A percentile compares a stretch with the other conserved stretches of the same genome.
Evolutionary conservation across 2,888 invertebrate species (phyloP).

Genomic region (Cyclophora punctaria): DNA sequence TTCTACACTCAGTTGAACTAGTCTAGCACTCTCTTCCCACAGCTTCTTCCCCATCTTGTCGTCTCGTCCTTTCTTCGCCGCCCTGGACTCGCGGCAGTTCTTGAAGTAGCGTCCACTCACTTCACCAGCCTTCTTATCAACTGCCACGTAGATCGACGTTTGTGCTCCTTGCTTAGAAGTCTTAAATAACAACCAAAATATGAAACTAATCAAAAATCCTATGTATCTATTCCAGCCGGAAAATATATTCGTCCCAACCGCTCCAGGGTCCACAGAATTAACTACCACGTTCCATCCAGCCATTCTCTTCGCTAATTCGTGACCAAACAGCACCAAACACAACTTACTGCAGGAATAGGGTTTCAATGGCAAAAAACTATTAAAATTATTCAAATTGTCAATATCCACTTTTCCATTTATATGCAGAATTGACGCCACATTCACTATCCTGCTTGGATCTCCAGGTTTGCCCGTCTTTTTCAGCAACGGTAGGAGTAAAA

Average conservation of each 20-base stretch:
- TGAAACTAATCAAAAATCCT: slow-evolving; percentile 58
- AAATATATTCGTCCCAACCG: slow-evolving; percentile 85
- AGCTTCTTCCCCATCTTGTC: slow-evolving; percentile 79
- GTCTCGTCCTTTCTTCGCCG: slow-evolving; percentile 74
- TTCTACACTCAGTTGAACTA: slow-evolving; percentile 75
- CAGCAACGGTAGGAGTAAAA: slow-evolving; percentile 85
- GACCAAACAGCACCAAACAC: slow-evolving; percentile 80
- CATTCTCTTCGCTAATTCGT: slow-evolving; percentile 79
- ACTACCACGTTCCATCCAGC: slow-evolving; percentile 79
- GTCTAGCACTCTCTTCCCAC: slow-evolving; percentile 83
- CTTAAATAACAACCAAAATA: slow-evolving; percentile 76
- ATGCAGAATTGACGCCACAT: slow-evolving; percentile 84
- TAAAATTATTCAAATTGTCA: slow-evolving; percentile 77
- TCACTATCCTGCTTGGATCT: slow-evolving; percentile 80
- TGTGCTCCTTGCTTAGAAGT: slow-evolving; percentile 83
- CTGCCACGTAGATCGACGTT: slow-evolving; percentile 80
- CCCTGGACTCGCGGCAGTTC: slow-evolving; percentile 77
- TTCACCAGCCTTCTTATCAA: slow-evolving; percentile 78
- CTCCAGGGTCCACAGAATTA: slow-evolving; percentile 89
- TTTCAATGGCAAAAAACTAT: slow-evolving; percentile 19
- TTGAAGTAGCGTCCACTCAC: slow-evolving; percentile 81
- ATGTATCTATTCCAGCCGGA: slow-evolving; percentile 51
- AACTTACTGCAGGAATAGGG: slow-evolving; percentile 78
- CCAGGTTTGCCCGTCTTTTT: slow-evolving; percentile 69
- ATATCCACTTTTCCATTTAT: slow-evolving; percentile 77